These are phyloP conservation scores for Eurystomus glaucurus DNA, from an alignment of 2,797 vertebrate species.

Conservation along the genomic window DNA sequence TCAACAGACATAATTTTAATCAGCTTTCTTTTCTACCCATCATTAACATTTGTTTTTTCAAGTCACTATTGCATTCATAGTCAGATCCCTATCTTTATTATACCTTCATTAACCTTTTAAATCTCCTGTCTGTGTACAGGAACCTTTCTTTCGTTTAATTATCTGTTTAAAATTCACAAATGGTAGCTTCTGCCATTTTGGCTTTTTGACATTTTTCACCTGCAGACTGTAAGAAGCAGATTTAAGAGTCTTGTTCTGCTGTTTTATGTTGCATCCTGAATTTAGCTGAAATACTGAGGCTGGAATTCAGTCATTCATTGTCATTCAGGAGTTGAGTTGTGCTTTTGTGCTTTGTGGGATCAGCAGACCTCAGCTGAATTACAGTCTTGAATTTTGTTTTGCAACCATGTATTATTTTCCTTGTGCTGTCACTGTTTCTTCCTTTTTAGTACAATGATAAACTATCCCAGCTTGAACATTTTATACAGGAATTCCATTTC, in stretches of 20 bases:
- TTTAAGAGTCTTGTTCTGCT: constrained; percentile 35
- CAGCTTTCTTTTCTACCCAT: constrained; percentile 18
- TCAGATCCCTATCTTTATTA: constrained; percentile 59
- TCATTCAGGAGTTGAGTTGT: constrained; percentile 45
- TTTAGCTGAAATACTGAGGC: constrained; percentile 24
- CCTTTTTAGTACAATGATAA: constrained; percentile 14
- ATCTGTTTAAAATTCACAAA: constrained; percentile 68
- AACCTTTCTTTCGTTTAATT: constrained; percentile 51
- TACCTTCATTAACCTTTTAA: constrained; percentile 75
- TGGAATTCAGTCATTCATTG: constrained; percentile 38
- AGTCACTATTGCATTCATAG: constrained; percentile 6
- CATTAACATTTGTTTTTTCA: constrained; percentile 36
- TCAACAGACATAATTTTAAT: constrained; percentile 28
- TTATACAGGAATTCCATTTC: constrained; percentile 14
- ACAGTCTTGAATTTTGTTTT: constrained; percentile 51
- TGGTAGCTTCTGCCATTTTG: constrained; percentile 52
- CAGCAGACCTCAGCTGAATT: constrained; percentile 56
- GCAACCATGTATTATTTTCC: constrained; percentile 24
- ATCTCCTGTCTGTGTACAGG: constrained; percentile 31
- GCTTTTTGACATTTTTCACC: constrained; percentile 69
- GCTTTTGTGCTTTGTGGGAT: constrained; percentile 48
- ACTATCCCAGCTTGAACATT: constrained; percentile 24
- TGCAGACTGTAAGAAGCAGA: constrained; percentile 39
- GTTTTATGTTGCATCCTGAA: constrained; percentile 42
- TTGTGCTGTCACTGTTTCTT: constrained; percentile 34